A percentile compares a stretch with the other conserved stretches of the same genome.
These are phyloP conservation scores for Plutella xylostella DNA, from an alignment of 2,888 invertebrate genomes.

Conservation along the genomic window DNA sequence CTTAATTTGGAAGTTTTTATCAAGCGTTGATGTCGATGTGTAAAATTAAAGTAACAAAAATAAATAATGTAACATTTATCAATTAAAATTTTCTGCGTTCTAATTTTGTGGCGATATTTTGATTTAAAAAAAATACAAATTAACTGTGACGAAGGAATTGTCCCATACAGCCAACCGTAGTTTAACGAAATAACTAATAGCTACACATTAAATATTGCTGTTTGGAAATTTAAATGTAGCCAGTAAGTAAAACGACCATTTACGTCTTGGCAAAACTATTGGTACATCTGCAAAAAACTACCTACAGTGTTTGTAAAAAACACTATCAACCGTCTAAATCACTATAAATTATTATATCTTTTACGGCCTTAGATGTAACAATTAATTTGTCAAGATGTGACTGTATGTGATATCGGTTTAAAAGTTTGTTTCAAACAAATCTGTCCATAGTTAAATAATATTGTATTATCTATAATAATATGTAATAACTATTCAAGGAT, in stretches of 20 bases:
- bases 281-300: not conserved
- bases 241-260: constrained; percentile 5
- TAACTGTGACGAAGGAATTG: not conserved
- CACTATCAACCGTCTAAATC: too few relatives aligned
- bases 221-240: constrained; percentile 8
- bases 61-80: too few relatives aligned
- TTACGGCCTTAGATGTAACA: not conserved
- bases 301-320: too few relatives aligned
- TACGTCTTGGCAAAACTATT: constrained; percentile 1
- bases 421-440: constrained; percentile 46
- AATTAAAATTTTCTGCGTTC: too few relatives aligned
- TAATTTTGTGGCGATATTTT: too few relatives aligned
- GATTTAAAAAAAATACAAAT: too few relatives aligned
- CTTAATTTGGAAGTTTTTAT: too few relatives aligned
- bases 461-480: constrained; percentile 2
- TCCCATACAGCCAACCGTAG: not conserved
- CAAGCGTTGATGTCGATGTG: too few relatives aligned
- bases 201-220: not conserved
- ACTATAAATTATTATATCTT: not conserved
- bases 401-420: constrained; percentile 45
- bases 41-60: too few relatives aligned
- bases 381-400: constrained; percentile 16
- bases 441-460: constrained; percentile 38
- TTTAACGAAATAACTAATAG: too few relatives aligned
- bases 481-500: not conserved